Evolutionary conservation across 2,888 invertebrate species (phyloP).

Genomic region (Eupithecia exiguata): DNA sequence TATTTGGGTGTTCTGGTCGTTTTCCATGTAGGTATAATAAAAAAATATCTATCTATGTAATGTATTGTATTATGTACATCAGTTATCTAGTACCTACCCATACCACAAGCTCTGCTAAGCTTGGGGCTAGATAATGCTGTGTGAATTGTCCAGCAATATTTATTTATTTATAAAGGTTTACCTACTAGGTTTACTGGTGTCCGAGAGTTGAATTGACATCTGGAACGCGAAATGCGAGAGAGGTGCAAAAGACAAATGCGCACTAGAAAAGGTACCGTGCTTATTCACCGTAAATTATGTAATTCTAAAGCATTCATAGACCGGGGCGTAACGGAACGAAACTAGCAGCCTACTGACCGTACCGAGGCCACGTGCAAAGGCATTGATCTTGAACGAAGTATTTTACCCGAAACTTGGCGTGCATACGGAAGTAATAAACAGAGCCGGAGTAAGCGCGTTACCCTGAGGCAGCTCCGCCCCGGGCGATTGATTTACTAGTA

Average conservation of each 20-base stretch:
- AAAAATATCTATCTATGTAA: too few species aligned
- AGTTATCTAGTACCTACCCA: too few species aligned
- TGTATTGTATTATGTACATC: too few species aligned
- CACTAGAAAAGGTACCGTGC: neutral
- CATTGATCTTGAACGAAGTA: slow-evolving; percentile 45
- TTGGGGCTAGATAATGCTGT: too few species aligned
- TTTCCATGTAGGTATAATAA: too few species aligned
- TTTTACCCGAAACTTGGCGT: slow-evolving; percentile 33
- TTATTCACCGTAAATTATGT: neutral
- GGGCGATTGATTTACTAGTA: neutral
- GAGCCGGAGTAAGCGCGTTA: slow-evolving; percentile 9
- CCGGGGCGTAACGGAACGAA: slow-evolving; percentile 1
- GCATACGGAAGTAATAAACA: slow-evolving; percentile 23
- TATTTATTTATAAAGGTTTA: too few species aligned
- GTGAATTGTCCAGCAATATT: too few species aligned
- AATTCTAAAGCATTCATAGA: slow-evolving; percentile 12
- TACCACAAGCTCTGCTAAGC: too few species aligned
- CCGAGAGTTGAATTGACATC: too few species aligned
- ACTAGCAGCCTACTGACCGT: slow-evolving; percentile 27
- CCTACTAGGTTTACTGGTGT: too few species aligned
- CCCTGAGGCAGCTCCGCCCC: neutral
- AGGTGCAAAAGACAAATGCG: neutral
- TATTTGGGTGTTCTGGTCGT: too few species aligned
- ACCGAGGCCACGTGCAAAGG: slow-evolving; percentile 41
- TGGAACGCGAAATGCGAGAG: neutral